Evolutionary conservation across 2,113 vertebrate species (phyloP), one percentile per base, ranked within the genome.

Genomic region (Tyto alba): DNA sequence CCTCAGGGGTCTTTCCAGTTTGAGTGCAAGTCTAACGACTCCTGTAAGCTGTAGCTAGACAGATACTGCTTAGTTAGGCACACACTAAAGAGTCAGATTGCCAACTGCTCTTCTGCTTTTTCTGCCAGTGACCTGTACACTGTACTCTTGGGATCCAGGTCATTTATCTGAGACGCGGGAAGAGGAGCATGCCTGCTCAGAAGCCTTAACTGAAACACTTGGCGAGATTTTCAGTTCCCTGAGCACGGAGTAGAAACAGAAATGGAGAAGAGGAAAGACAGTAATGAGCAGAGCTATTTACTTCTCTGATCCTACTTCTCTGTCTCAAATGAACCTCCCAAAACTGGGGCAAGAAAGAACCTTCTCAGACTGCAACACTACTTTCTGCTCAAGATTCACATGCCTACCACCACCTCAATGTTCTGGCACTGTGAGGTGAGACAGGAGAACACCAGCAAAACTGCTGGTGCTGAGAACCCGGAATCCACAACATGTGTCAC

Each of bases 81-180:
- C 38, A 60, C 36, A 4, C 20, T 63, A 27, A 48, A 34, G 15
- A 45, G 7, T 29, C 55, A 80, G 43, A 26, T 56, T 76, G 82
- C 45, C 55, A 76, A 92, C 52, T 79, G 18, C 74, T 78, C 14
- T 6, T 40, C 43, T 27, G 81, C 15, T 85, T n/a, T 50, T 40
- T 25, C 82, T 9, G 8, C 13, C 32, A 48, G 16, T 8, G 40
- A 21, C 55, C 62, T 20, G 16, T 19, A 0, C 53, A 26, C 45
- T 0, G 0, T 9, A 7, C n/a, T 18, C 32, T 7, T 34, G 62
- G 75, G 67, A 43, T 9, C 5, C 41, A 76, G 41, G 63, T 41
- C 48, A 50, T 45, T 45, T 73, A 38, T 17, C 26, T 66, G 21
- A 89, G 89, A 69, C n/a, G 13, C 45, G 17, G 67, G 22, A 11